Conservation (phyloP, 2,888 invertebrate species). For the Pegoplata infirma region DNA sequence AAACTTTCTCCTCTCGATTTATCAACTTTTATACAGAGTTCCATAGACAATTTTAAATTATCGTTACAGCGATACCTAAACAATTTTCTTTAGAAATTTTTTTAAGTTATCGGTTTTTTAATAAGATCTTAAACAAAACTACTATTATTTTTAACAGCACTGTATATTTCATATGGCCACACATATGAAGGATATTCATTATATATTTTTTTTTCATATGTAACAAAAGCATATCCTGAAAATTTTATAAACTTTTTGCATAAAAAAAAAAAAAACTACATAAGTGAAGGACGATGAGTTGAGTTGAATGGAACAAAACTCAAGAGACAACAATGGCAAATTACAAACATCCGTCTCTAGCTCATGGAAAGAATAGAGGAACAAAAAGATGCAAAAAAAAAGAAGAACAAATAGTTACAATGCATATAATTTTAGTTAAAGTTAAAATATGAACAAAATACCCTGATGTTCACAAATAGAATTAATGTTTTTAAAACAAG, state of each 20-base stretch:
- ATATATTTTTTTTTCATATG: not conserved
- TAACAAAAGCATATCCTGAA: constrained; percentile 60
- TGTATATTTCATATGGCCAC: too few species aligned
- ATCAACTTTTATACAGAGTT: too few species aligned
- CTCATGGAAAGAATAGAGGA: constrained; percentile 50
- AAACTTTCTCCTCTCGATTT: too few species aligned
- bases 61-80: too few species aligned
- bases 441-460: constrained; percentile 39
- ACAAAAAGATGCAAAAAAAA: constrained; percentile 55
- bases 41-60: too few species aligned
- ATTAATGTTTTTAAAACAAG: not conserved
- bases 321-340: constrained; percentile 62
- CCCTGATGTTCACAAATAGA: not conserved
- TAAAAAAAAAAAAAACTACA: constrained; percentile 10
- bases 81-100: too few species aligned
- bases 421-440: constrained; percentile 44
- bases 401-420: constrained; percentile 54
- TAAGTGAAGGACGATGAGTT: constrained; percentile 51
- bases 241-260: constrained; percentile 52
- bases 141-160: not conserved
- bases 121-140: too few species aligned
- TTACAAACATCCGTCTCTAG: constrained; percentile 58
- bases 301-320: constrained; percentile 47
- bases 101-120: too few species aligned
- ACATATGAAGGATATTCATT: not conserved